These are phyloP conservation scores for Dicerorhinus sumatrensis DNA, from an alignment of 2,113 vertebrate genomes.

Conservation along the genomic window DNA sequence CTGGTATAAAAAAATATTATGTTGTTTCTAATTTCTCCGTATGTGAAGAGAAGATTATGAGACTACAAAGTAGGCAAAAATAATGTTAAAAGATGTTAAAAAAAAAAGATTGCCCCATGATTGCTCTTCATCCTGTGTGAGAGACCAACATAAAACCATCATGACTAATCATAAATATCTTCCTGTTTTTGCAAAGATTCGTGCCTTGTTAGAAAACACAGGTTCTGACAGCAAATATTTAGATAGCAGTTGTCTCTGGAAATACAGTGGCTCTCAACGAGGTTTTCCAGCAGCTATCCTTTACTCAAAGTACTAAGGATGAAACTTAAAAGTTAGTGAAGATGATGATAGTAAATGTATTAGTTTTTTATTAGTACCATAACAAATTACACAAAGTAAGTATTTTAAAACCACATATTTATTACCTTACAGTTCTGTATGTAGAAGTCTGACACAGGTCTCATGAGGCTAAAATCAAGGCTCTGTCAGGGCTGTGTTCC, in stretches of 20 bases:
- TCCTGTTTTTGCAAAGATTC: not conserved
- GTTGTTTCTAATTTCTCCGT: not conserved
- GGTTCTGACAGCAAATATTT: not conserved
- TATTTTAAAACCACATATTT: not conserved
- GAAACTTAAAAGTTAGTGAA: not conserved
- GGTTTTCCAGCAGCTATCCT: not conserved
- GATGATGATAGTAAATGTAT: not conserved
- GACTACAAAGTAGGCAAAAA: not conserved
- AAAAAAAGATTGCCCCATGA: not conserved
- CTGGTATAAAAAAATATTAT: not conserved
- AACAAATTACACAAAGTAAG: not conserved
- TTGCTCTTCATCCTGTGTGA: not conserved
- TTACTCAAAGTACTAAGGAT: not conserved
- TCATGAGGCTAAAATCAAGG: not conserved
- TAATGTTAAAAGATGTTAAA: not conserved
- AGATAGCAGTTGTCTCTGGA: not conserved
- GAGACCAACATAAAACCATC: not conserved
- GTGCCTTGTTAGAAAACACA: not conserved
- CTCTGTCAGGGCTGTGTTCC: rapidly evolving
- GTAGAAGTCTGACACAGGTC: not conserved
- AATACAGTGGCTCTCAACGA: not conserved
- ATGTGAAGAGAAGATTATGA: not conserved
- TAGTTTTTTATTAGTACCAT: not conserved
- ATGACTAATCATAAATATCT: not conserved
- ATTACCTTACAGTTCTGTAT: not conserved